Evolutionary conservation across 2,888 invertebrate species (phyloP).

Genomic region (Eumacrocentrus americanus): DNA sequence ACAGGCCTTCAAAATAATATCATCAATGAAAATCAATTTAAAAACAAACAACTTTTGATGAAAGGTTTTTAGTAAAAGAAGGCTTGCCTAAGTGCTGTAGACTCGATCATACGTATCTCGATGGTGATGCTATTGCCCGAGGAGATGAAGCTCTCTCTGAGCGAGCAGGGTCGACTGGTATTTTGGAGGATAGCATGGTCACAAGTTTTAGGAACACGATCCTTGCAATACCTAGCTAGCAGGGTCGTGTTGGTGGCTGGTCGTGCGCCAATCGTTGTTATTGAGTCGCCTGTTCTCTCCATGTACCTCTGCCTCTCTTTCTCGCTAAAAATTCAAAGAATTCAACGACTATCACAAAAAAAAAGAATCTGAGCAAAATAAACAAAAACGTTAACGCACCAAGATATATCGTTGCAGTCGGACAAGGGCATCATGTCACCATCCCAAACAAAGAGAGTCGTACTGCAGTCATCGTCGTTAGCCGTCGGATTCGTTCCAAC

Average conservation of each 20-base stretch:
- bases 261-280: conserved; percentile 43
- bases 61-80: background rate
- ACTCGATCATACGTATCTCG: conserved; percentile 79
- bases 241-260: conserved; percentile 77
- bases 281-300: conserved; percentile 43
- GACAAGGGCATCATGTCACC: conserved; percentile 72
- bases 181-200: conserved; percentile 78
- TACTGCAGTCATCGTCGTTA: conserved; percentile 78
- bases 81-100: conserved; percentile 79
- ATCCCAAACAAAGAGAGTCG: conserved; percentile 87
- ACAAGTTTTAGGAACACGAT: conserved; percentile 81
- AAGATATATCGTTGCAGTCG: conserved; percentile 82
- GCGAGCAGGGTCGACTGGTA: conserved; percentile 73
- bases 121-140: conserved; percentile 81
- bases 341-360: no score
- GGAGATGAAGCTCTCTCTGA: conserved; percentile 83
- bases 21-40: no score
- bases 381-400: conserved; percentile 64
- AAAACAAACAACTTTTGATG: no score
- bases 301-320: conserved; percentile 54
- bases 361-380: background rate
- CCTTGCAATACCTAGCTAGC: conserved; percentile 81
- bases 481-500: conserved; percentile 73
- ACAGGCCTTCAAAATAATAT: conserved; percentile 75
- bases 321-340: conserved; percentile 50